Base-by-base conservation (phyloP, 2,797 vertebrate species). In the Chanos chanos region DNA sequence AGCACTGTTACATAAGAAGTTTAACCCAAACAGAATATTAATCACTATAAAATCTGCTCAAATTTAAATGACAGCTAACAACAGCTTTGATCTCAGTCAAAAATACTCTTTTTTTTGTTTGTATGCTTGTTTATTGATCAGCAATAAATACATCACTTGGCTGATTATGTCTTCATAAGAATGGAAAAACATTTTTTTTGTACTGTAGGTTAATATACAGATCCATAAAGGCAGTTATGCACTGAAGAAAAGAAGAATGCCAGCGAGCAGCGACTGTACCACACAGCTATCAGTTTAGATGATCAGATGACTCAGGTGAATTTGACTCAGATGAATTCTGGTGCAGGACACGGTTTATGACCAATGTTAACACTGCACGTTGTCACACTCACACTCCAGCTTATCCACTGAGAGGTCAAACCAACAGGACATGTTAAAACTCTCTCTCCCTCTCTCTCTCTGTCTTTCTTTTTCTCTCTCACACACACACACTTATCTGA, bases 401-500 rank as follows among this genome's bases (percentile, higher is more conserved):
- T 49, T 22, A 37, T 24, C 45, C 44, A 51, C 50, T 21, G 25
- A 53, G 73, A 74, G 59, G 62, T 62, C 73, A n/a, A n/a, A n/a
- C n/a, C n/a, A 70, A 59, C 40, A 72, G 57, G 15, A 58, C 55
- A 22, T 22, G 3, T 41, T 60, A 37, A 30, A 56, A 54, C 4
- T 15, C 34, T 18, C 34, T 33, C 18, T 47, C 66, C 50, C 69
- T 70, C 48, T 30, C 56, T 54, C 4, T 15, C 34, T 18, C 34
- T 33, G 18, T 47, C 66, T 50, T 69, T 70, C 48, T 39, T 68
- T 68, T 62, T 64, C 68, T 73, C 43, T 22, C 66, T 71, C 77
- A 58, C 61, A 76, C 75, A 77, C 79, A 77, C 64, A 71, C 69
- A 80, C 66, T 44, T 6, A 4, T 53, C 18, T 37, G 56, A 39